Percentiles rank a stretch among this genome's conserved stretches.
phyloP scores from a whole-genome alignment of 2,888 invertebrate genomes.

The Podotricha telesiphe region DNA sequence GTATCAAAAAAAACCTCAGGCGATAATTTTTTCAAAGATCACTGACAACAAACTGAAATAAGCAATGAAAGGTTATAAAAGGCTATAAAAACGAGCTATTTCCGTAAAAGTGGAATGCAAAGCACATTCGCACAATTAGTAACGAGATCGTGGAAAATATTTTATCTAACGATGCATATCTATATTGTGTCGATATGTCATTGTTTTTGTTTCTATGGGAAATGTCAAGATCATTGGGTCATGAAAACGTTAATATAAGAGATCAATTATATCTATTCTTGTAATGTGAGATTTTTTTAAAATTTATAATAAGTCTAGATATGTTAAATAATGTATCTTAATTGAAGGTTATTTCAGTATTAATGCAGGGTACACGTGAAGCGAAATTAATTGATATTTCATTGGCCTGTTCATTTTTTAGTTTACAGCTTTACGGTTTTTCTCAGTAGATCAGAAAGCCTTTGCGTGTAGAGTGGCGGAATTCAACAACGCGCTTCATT shows the following conservation, averaged over 20 bases:
- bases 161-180: constrained; percentile 5
- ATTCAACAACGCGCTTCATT: too few relatives aligned
- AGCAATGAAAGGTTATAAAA: neutral
- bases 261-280: neutral
- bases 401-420: too few relatives aligned
- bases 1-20: too few relatives aligned
- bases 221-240: constrained; percentile 11
- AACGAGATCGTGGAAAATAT: constrained; percentile 25
- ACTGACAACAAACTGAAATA: neutral
- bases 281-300: neutral
- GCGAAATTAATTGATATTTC: too few relatives aligned
- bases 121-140: constrained; percentile 23
- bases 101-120: constrained; percentile 31
- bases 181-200: constrained; percentile 21
- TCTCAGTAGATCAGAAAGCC: too few relatives aligned
- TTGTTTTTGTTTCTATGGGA: constrained; percentile 10
- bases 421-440: too few relatives aligned
- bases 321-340: too few relatives aligned
- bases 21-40: too few relatives aligned
- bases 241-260: constrained; percentile 7
- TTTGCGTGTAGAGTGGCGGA: too few relatives aligned
- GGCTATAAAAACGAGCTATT: neutral
- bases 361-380: too few relatives aligned
- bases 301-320: neutral
- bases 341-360: too few relatives aligned